These are phyloP conservation scores for Propithecus deckenii DNA, from an alignment of 2,797 vertebrate species.

Conservation along the genomic window DNA sequence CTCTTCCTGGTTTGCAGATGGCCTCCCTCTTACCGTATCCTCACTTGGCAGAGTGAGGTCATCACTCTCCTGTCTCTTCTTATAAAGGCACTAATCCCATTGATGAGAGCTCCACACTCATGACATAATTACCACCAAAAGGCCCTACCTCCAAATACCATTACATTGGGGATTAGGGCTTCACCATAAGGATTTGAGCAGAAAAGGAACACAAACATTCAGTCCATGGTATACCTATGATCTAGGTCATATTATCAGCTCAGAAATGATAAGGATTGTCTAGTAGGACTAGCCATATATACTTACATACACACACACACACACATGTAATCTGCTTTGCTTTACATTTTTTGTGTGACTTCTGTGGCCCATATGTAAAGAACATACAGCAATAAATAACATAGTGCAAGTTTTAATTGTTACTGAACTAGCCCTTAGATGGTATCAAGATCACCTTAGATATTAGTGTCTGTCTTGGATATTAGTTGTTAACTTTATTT, in stretches of 20 bases:
- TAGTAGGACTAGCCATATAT: neutral
- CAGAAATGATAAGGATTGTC: neutral
- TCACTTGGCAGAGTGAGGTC: neutral
- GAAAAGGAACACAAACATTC: neutral
- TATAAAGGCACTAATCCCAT: neutral
- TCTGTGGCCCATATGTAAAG: neutral
- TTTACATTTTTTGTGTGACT: neutral
- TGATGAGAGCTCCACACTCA: neutral
- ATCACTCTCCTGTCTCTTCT: neutral
- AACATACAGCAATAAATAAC: slow-evolving; percentile 8
- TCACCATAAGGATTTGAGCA: neutral
- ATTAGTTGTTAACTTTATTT: slow-evolving; percentile 17
- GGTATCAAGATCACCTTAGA: neutral
- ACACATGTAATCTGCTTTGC: neutral
- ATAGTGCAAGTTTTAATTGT: neutral
- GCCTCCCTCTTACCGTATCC: neutral
- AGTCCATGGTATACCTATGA: neutral
- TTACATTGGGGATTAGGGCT: neutral
- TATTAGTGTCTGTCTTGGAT: neutral
- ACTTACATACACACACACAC: neutral
- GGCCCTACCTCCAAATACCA: neutral
- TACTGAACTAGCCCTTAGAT: slow-evolving; percentile 12
- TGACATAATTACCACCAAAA: neutral
- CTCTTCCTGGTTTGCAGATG: neutral
- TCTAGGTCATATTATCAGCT: neutral